These are phyloP conservation scores for Drosophila nigricruria DNA, from an alignment of 2,888 invertebrate species.

Conservation along the genomic window DNA sequence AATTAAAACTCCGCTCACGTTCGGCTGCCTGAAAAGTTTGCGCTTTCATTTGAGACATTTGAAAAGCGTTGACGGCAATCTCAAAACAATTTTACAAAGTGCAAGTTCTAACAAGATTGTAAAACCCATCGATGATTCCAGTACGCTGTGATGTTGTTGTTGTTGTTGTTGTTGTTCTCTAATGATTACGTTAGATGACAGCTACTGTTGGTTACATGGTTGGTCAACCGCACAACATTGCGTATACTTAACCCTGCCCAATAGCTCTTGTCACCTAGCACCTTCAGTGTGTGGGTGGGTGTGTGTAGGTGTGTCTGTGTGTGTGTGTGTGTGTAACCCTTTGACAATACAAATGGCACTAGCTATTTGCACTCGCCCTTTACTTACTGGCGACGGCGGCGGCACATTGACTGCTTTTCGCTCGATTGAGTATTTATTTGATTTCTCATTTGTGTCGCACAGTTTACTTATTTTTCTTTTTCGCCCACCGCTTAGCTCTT, in stretches of 20 bases:
- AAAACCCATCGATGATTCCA: constrained; percentile 9
- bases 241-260: constrained; percentile 54
- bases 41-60: constrained; percentile 60
- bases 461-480: constrained; percentile 46
- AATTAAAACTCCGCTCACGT: constrained; percentile 66
- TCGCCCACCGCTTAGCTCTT: background rate
- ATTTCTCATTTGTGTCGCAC: constrained; percentile 81
- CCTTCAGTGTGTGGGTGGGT: background rate
- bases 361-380: constrained; percentile 49
- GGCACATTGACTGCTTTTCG: constrained; percentile 74
- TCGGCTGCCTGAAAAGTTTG: constrained; percentile 52
- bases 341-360: constrained; percentile 36
- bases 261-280: constrained; percentile 1
- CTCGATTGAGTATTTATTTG: constrained; percentile 82
- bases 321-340: constrained; percentile 47
- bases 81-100: constrained; percentile 44
- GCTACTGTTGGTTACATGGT: constrained; percentile 14
- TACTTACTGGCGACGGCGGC: constrained; percentile 34
- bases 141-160: background rate
- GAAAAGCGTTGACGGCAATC: constrained; percentile 48
- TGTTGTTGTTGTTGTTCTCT: background rate
- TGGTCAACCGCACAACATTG: constrained; percentile 40
- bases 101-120: constrained; percentile 23
- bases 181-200: constrained; percentile 15
- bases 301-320: background rate